phyloP scores from a whole-genome alignment of 1,140 invertebrate species.

The Aradophagus sp. region DNA sequence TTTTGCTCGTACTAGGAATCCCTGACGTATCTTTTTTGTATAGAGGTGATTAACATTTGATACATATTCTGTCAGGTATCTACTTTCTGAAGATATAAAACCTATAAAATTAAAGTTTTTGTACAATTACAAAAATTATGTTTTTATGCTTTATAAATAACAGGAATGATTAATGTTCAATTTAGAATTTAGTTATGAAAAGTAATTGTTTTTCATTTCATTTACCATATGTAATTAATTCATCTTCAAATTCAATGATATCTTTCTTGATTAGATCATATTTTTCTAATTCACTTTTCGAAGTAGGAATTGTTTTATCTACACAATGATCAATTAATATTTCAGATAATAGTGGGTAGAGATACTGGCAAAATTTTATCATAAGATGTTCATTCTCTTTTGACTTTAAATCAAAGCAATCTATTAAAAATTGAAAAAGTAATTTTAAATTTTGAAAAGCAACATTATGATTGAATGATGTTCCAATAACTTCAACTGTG shows the following conservation, averaged over 20 bases:
- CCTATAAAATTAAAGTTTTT: not conserved
- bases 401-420: conserved; percentile 77
- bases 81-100: conserved; percentile 6
- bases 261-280: conserved; percentile 79
- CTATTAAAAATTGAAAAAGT: conserved; percentile 78
- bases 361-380: conserved; percentile 77
- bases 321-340: conserved; percentile 84
- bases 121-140: not conserved
- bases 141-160: too few relatives aligned
- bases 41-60: conserved; percentile 27
- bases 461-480: conserved; percentile 75
- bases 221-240: conserved; percentile 77
- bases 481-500: conserved; percentile 72
- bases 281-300: conserved; percentile 80
- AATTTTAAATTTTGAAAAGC: conserved; percentile 79
- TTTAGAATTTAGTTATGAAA: not conserved
- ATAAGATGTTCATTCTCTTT: conserved; percentile 77
- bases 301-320: conserved; percentile 83
- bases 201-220: too few relatives aligned
- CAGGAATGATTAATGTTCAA: not conserved
- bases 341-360: conserved; percentile 79
- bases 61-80: conserved; percentile 25
- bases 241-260: conserved; percentile 81
- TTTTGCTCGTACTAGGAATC: conserved; percentile 81
- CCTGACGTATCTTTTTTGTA: conserved; percentile 82